Evolutionary conservation across 2,113 vertebrate species (phyloP).

Genomic region (Eudyptes chrysolophus): DNA sequence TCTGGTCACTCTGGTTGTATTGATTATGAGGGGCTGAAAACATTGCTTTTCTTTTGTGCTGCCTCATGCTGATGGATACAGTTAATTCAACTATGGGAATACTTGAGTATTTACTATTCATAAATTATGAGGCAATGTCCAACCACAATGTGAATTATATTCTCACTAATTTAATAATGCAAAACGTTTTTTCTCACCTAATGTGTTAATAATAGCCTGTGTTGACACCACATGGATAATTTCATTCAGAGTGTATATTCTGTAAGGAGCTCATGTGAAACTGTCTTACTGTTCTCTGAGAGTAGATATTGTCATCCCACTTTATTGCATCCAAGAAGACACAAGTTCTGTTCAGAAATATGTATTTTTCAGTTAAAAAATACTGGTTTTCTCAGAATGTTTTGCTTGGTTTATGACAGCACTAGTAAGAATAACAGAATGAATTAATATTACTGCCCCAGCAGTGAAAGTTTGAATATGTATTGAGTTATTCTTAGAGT

Average conservation of each 20-base stretch:
- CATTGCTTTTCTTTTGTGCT: background rate
- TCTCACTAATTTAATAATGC: conserved; percentile 50
- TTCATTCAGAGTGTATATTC: background rate
- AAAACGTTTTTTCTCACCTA: conserved; percentile 52
- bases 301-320: background rate
- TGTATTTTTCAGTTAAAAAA: background rate
- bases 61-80: background rate
- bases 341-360: background rate
- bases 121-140: conserved; percentile 37
- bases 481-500: background rate
- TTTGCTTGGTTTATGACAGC: background rate
- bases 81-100: conserved; percentile 14
- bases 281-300: background rate
- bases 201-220: conserved; percentile 58
- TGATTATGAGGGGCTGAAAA: background rate
- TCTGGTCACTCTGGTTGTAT: background rate
- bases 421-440: background rate
- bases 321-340: too few relatives aligned
- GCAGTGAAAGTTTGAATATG: background rate
- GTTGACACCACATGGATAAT: conserved; percentile 39
- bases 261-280: background rate
- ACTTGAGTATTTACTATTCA: conserved; percentile 39
- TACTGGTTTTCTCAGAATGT: background rate
- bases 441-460: background rate
- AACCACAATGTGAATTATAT: conserved; percentile 50